Evolutionary conservation across 2,888 invertebrate species (phyloP), one percentile per base, ranked within the genome.

Genomic region (Dendrolimus pini): DNA sequence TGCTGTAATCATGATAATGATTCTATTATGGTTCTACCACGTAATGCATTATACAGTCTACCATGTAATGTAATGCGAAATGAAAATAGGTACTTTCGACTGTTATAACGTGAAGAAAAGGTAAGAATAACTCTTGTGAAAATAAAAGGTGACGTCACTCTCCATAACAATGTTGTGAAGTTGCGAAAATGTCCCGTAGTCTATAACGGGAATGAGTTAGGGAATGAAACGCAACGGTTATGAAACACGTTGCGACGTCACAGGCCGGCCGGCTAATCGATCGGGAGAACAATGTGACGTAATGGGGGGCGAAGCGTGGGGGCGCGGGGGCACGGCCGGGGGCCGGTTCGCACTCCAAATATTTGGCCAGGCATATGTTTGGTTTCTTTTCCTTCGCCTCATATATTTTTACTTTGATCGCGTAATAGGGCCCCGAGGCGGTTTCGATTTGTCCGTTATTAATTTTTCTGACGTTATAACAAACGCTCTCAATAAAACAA

Each of bases 371-470:
- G 85, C 86, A 87, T 87, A 87, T 89, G 89, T 87, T 89, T 88
- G 87, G 85, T 86, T 89, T 89, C 89, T 84, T 89, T 89, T 87
- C 82, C 85, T 86, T 80, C 83, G 87, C 83, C 81, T 89, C 89
- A 89, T 89, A 89, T 89, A 89, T 89, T 89, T 89, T 89, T 84
- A 83, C 88, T 88, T 86, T 86, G 85, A 86, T 85, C 82, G 80
- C 64, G 78, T 86, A 89, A 89, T 85, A 75, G 83, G 79, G 80
- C 78, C 84, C 83, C 64, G 75, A 76, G 87, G 85, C 85, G 75
- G 74, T 73, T 74, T 71, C 79, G 81, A 83, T 85, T 87, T 85
- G 84, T 83, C 78, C 82, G 76, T 82, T 82, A 89, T 86, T 87
- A 87, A 86, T 89, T 87, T 64, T 57, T 55, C 54, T 54, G 57